phyloP scores from a whole-genome alignment of 1,140 invertebrate species.

The Cydia pomonella region DNA sequence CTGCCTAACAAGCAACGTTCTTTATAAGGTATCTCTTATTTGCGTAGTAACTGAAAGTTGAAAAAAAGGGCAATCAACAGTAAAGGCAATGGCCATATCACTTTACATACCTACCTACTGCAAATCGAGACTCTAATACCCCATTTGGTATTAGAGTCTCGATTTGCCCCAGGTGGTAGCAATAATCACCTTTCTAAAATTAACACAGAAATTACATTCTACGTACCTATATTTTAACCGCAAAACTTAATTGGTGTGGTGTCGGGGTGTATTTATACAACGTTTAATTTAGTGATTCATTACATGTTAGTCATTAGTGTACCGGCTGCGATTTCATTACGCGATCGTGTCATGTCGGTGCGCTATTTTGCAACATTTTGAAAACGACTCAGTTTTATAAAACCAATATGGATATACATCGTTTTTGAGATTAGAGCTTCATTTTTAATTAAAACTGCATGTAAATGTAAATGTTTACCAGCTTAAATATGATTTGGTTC shows the following conservation, averaged over 20 bases:
- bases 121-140: neutral
- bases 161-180: too few relatives aligned
- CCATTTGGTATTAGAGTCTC: too few relatives aligned
- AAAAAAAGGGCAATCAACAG: neutral
- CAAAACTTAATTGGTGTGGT: constrained; percentile 28
- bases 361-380: neutral
- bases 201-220: constrained; percentile 19
- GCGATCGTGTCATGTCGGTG: constrained; percentile 15
- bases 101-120: neutral
- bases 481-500: too few relatives aligned
- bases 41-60: neutral
- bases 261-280: constrained; percentile 15
- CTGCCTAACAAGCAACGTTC: too few relatives aligned
- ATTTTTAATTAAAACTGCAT: neutral
- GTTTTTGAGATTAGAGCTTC: neutral
- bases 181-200: constrained; percentile 15
- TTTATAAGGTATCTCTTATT: neutral
- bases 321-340: constrained; percentile 24
- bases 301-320: constrained; percentile 21
- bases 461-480: neutral
- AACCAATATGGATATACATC: neutral
- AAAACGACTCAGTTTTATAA: neutral
- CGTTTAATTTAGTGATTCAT: constrained; percentile 30
- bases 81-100: neutral
- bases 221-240: constrained; percentile 16